Base-by-base conservation (phyloP, 2,113 vertebrate genomes). In the Petromus typicus region DNA sequence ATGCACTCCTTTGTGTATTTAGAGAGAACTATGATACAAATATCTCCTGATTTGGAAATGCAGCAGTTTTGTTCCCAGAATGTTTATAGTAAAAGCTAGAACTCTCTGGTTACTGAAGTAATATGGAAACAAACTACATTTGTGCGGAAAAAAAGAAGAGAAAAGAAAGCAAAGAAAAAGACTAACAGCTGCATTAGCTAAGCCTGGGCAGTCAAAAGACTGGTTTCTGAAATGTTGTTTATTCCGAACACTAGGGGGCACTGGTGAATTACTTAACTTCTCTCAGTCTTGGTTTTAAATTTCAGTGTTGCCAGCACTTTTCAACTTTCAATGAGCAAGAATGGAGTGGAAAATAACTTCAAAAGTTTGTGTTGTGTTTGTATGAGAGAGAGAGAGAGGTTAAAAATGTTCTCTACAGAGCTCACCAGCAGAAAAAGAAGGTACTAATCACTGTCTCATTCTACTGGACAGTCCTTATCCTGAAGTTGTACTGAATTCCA, bases 171-270 rank as follows among this genome's bases (percentile, higher is more conserved):
- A 22, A 34, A 78, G 34, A 32, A 18, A 78, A 32, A 92, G 67
- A 90, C 73, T 25, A 34, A 76, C 51, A 73, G 73, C 1, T 3
- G 1, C 2, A 2, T 81, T 40, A 66, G 48, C 93, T 78, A 95
- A 89, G 16, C 30, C 51, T 43, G 54, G 5, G 4, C 83, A 2
- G 43, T 45, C 32, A 7, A 1, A 64, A 14, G 43, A 22, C 23
- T 12, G 1, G 0, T 0, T 37, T 78, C 54, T 17, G 32, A 4
- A 10, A 5, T 0, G 3, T 81, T 94, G 40, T 43, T 80, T 80
- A 2, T 11, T 27, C 2, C 1, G 0, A 87, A 63, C 98, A 69
- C 97, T 98, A 98, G 98, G 97, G 98, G 98, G 98, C 98, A 98
- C 93, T 99, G 96, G 95, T 93, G 98, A 91, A 34, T 86, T 98